Evolutionary conservation across 2,113 vertebrate genomes (phyloP), one percentile per base, ranked within the genome.

Genomic region (Corythoichthys intestinalis): DNA sequence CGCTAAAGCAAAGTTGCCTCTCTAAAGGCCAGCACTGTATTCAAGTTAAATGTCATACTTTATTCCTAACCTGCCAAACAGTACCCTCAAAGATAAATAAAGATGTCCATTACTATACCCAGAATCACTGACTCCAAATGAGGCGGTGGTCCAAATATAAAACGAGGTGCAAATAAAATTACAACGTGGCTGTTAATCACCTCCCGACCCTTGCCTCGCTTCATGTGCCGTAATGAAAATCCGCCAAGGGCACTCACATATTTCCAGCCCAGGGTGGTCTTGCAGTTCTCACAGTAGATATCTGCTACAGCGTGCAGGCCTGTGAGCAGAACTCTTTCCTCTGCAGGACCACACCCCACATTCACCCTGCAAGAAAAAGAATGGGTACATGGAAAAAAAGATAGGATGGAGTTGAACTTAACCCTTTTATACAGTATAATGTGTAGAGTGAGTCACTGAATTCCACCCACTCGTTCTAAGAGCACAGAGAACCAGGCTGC

Each of bases 211-310:
- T 66, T 63, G 61, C 46, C 13, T 41, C 70, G 28, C 28, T 76
- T 75, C 65, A 57, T 61, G 70, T 47, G 67, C 75, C 6, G 63
- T 59, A 74, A 48, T 68, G 54, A 58, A 69, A 60, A 67, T 64
- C 49, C 15, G 65, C 49, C 54, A 7, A 72, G 73, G 54, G 59
- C 63, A 86, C 96, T 95, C 88, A 98, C 97, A n/a, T 98, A 99
- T 96, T 99, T 99, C 97, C 97, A 99, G 84, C 97, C 97, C 89
- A 99, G 93, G 12, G 96, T 98, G 66, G 97, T 99, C 94, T 99
- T 99, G 94, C 97, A 99, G 93, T 98, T 99, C 94, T 99, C 97
- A 90, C 97, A 99, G 93, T 99, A 98, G 92, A 99, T 99, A 87
- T 99, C 97, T 75, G 97, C 96, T 6, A 98, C 96, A 6, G 96